Evolutionary conservation across 2,888 invertebrate genomes (phyloP), one percentile per base, ranked within the genome.

Genomic region (Perithous albicinctus): DNA sequence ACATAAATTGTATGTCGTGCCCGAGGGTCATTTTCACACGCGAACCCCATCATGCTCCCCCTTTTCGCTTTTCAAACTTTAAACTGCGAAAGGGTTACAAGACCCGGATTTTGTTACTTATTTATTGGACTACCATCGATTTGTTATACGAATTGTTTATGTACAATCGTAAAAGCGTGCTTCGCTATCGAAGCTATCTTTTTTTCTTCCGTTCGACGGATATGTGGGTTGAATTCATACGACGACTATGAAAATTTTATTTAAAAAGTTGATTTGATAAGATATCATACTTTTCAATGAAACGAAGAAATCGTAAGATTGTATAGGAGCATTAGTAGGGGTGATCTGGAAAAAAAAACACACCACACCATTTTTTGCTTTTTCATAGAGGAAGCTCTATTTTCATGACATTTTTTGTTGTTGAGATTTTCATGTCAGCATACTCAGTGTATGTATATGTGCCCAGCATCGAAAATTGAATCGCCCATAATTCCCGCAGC

Each of bases 71-170:
- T 82, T 66, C 78, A 83, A 89, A 90, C 81, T 91, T 91, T 90
- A 89, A 91, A 92, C 85, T 85, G 74, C 78, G 64, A 78, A 84
- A 89, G 91, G 91, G 91, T 89, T 88, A 66, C 64, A 76, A 46
- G 80, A 70, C 59, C 46, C 70, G 72, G 85, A 81, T 90, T 87
- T 78, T 83, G 88, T 91, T 91, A 90, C 91, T 88, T 91, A 91
- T 91, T 91, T 91, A 91, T 91, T 91, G 88, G 88, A 86, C 89
- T 88, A n/a, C 46, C 67, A 89, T 90, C 90, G 90, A 89, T 89
- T 89, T 85, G 88, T 86, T 88, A 86, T 83, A 78, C 84, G 79
- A 76, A 87, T 88, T 89, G 88, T 88, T 75, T 20, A 20, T 20
- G 20, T 48, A 20, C 7, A 20, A 43, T 15, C 23, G 32, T 29